Percentiles rank a stretch among this genome's conserved stretches.
Evolutionary conservation across 1,140 invertebrate genomes (phyloP).

Genomic region (Drosophila subobscura): DNA sequence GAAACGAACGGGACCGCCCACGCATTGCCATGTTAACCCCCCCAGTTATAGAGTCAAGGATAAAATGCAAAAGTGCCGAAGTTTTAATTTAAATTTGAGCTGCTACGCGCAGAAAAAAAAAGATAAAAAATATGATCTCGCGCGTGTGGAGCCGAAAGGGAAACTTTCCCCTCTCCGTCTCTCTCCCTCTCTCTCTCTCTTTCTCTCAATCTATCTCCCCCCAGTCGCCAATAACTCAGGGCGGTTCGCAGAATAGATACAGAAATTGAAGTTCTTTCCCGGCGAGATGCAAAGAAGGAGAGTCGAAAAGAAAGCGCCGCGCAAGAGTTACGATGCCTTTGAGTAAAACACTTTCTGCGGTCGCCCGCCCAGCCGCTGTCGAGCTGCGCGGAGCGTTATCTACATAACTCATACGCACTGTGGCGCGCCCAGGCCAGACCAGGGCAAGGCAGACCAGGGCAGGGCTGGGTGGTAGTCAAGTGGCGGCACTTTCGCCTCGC

Average conservation of each 20-base stretch:
- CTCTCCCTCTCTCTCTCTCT: neutral
- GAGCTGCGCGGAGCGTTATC: slow-evolving; percentile 47
- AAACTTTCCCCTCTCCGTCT: slow-evolving; percentile 24
- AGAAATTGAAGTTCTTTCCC: slow-evolving; percentile 38
- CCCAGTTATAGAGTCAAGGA: slow-evolving; percentile 78
- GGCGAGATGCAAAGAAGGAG: slow-evolving; percentile 8
- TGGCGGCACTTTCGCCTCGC: slow-evolving; percentile 18
- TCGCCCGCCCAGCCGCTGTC: slow-evolving; percentile 27
- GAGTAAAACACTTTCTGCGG: slow-evolving; percentile 65
- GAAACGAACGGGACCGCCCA: slow-evolving; percentile 34
- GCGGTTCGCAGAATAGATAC: slow-evolving; percentile 20
- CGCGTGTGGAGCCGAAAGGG: slow-evolving; percentile 9
- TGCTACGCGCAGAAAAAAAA: slow-evolving; percentile 20
- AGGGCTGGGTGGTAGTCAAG: slow-evolving; percentile 11
- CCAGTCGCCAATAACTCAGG: slow-evolving; percentile 53
- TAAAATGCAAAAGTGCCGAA: slow-evolving; percentile 78
- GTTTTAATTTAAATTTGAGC: slow-evolving; percentile 80
- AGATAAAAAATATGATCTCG: slow-evolving; percentile 49
- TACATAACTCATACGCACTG: slow-evolving; percentile 74
- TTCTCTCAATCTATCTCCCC: slow-evolving; percentile 4
- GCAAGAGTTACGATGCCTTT: slow-evolving; percentile 65
- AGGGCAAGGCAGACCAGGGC: neutral
- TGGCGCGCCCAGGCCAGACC: slow-evolving; percentile 5
- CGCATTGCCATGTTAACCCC: slow-evolving; percentile 72
- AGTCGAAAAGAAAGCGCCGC: slow-evolving; percentile 8